Percentiles rank a stretch among this genome's conserved stretches.
Evolutionary conservation across 1,140 invertebrate species (phyloP).

Genomic region (Thaumetopoea pityocampa): DNA sequence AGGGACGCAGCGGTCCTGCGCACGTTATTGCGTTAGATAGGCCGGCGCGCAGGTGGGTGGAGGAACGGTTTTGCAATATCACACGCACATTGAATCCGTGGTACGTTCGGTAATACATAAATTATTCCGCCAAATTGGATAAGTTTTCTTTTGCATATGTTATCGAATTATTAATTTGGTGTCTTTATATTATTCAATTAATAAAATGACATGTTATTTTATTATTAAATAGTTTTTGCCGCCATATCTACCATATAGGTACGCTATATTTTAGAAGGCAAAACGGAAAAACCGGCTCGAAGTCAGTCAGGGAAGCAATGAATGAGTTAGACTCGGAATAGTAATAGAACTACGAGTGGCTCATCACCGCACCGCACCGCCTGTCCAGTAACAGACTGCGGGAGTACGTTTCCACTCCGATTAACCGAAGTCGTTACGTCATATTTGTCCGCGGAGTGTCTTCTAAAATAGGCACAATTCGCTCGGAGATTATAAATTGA

Average conservation of each 20-base stretch:
- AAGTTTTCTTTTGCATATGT: background rate
- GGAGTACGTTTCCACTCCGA: no score
- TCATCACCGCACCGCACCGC: no score
- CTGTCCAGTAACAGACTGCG: no score
- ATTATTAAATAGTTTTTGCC: background rate
- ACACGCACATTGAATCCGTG: background rate
- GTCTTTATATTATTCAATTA: no score
- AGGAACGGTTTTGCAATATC: background rate
- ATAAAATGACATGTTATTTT: no score
- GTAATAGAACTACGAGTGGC: no score
- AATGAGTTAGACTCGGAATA: slow-evolving; percentile 16
- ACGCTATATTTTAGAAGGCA: slow-evolving; percentile 7
- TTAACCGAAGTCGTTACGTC: slow-evolving; percentile 12
- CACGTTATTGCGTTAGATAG: slow-evolving; percentile 1
- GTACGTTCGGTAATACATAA: background rate
- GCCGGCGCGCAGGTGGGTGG: no score
- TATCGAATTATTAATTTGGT: no score
- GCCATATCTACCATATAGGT: background rate
- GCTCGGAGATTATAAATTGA: no score
- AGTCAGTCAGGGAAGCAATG: slow-evolving; percentile 16
- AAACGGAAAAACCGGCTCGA: slow-evolving; percentile 13
- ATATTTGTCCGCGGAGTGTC: slow-evolving; percentile 1
- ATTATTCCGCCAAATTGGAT: slow-evolving; percentile 3
- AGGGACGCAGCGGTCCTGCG: background rate
- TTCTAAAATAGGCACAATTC: background rate